Percentiles rank a stretch among this genome's conserved stretches.
These are phyloP conservation scores for Penaeus indicus DNA, from an alignment of 1,140 invertebrate species.

Conservation along the genomic window DNA sequence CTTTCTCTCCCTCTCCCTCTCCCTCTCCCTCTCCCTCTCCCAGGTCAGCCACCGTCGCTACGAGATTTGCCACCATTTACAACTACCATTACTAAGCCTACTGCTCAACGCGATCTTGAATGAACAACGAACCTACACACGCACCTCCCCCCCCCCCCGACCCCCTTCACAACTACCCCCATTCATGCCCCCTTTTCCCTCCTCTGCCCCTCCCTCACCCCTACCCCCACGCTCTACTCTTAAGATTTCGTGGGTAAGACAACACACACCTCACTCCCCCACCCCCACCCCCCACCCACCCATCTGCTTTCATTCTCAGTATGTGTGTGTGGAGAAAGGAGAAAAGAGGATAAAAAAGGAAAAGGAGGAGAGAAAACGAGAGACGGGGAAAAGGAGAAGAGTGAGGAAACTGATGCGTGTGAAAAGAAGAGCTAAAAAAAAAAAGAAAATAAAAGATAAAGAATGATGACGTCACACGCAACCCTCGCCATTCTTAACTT, in stretches of 20 bases:
- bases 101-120: too few species aligned
- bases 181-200: background rate
- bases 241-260: background rate
- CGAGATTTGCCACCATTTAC: too few species aligned
- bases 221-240: background rate
- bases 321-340: background rate
- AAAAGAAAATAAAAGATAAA: background rate
- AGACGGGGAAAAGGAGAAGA: too few species aligned
- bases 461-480: constrained; percentile 2
- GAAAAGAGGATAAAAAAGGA: background rate
- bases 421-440: background rate
- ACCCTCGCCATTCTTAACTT: background rate
- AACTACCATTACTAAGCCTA: too few species aligned
- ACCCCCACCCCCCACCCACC: background rate
- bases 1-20: too few species aligned
- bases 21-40: too few species aligned
- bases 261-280: background rate
- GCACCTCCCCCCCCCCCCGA: background rate
- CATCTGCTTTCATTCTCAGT: background rate
- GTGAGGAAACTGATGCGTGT: background rate
- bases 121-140: too few species aligned
- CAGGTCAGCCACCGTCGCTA: too few species aligned
- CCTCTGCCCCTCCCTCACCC: background rate
- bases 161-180: constrained; percentile 8
- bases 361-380: background rate